These are phyloP conservation scores for Thaumetopoea pityocampa DNA, from an alignment of 1,140 invertebrate genomes.

Conservation along the genomic window DNA sequence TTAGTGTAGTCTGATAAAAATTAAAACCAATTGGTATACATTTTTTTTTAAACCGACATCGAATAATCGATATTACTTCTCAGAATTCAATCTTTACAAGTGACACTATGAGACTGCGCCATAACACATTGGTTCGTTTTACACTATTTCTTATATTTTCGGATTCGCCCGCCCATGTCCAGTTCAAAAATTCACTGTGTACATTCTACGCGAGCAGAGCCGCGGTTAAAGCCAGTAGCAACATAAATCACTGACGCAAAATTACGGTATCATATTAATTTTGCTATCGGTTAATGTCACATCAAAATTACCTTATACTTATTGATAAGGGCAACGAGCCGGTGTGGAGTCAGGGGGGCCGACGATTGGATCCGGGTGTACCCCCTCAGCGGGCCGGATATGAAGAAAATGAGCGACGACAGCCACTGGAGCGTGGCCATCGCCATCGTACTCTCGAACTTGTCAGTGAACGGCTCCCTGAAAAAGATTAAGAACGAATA, in stretches of 20 bases:
- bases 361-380: slow-evolving; percentile 31
- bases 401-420: slow-evolving; percentile 25
- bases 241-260: not conserved
- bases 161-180: too few species aligned
- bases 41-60: too few species aligned
- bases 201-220: too few species aligned
- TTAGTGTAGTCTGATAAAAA: too few species aligned
- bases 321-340: slow-evolving; percentile 26
- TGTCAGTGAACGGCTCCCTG: slow-evolving; percentile 19
- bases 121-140: too few species aligned
- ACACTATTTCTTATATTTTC: too few species aligned
- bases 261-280: slow-evolving; percentile 6
- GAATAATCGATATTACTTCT: too few species aligned
- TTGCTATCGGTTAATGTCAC: slow-evolving; percentile 8
- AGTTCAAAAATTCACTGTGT: too few species aligned
- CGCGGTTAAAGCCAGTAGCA: not conserved
- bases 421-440: slow-evolving; percentile 41
- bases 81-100: too few species aligned
- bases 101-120: too few species aligned
- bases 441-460: slow-evolving; percentile 14
- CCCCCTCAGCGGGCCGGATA: slow-evolving; percentile 22
- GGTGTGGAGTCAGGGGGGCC: slow-evolving; percentile 17
- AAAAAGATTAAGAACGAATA: not conserved
- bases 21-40: too few species aligned
- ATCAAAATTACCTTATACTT: slow-evolving; percentile 28